Evolutionary conservation across 2,113 vertebrate genomes (phyloP).

Genomic region (Nyctereutes procyonoides): DNA sequence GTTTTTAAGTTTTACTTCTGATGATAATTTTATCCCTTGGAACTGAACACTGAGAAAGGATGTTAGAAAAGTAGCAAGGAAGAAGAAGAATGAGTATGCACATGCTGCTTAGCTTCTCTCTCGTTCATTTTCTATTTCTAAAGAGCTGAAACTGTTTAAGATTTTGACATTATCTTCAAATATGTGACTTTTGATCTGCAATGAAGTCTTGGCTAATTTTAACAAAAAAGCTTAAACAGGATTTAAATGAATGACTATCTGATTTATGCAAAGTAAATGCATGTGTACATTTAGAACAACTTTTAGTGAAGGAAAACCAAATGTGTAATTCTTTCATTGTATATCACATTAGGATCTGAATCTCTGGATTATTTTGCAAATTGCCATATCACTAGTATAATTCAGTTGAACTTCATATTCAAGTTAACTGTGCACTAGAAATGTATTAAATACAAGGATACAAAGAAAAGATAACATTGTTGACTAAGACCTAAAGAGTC

Average conservation of each 20-base stretch:
- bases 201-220: constrained; percentile 36
- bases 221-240: neutral
- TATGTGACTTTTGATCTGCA: neutral
- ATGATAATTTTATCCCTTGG: neutral
- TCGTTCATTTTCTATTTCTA: neutral
- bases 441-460: neutral
- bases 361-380: neutral
- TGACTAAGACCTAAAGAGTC: neutral
- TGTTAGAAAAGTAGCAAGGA: neutral
- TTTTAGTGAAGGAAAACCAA: neutral
- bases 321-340: neutral
- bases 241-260: neutral
- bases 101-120: neutral
- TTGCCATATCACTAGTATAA: neutral
- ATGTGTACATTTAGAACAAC: neutral
- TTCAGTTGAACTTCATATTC: neutral
- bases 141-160: neutral
- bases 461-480: neutral
- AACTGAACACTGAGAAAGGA: neutral
- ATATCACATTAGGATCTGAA: neutral
- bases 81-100: neutral
- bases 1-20: constrained; percentile 33
- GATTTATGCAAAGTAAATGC: neutral
- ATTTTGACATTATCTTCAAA: neutral
- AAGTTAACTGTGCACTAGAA: neutral